These are phyloP conservation scores for Pyrochroa serraticornis DNA, from an alignment of 2,888 invertebrate species.

Conservation along the genomic window DNA sequence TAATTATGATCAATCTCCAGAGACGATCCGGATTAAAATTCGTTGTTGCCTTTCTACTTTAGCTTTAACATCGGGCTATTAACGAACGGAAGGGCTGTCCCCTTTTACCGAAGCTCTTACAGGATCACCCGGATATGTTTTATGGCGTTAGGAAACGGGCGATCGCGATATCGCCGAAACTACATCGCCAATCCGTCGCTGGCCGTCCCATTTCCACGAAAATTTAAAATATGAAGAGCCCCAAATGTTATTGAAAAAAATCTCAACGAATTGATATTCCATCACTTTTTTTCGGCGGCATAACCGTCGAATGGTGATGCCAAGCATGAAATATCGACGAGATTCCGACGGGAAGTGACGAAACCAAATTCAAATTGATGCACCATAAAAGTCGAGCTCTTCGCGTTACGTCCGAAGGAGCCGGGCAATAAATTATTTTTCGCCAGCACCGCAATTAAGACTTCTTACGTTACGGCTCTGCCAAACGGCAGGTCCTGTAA, in stretches of 20 bases:
- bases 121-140: slow-evolving; percentile 20
- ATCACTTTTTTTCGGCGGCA: slow-evolving; percentile 5
- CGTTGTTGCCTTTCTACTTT: no score
- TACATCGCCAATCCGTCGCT: slow-evolving; percentile 17
- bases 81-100: slow-evolving; percentile 3
- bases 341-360: slow-evolving; percentile 1
- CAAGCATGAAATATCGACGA: slow-evolving; percentile 14
- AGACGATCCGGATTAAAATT: no score
- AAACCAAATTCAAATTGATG: slow-evolving; percentile 25
- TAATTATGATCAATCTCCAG: no score
- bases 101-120: not conserved
- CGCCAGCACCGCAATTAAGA: not conserved
- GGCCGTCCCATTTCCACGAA: not conserved
- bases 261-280: not conserved
- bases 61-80: not conserved
- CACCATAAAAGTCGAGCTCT: slow-evolving; percentile 22
- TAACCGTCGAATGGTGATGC: slow-evolving; percentile 2
- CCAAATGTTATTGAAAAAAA: slow-evolving; percentile 6
- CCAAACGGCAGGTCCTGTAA: no score
- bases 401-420: not conserved
- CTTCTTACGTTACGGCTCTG: not conserved
- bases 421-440: not conserved
- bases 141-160: slow-evolving; percentile 23
- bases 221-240: slow-evolving; percentile 7
- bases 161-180: slow-evolving; percentile 25